Percentiles rank a stretch among this genome's conserved stretches.
Evolutionary conservation across 2,888 invertebrate genomes (phyloP).

Genomic region (Dryadula phaetusa): DNA sequence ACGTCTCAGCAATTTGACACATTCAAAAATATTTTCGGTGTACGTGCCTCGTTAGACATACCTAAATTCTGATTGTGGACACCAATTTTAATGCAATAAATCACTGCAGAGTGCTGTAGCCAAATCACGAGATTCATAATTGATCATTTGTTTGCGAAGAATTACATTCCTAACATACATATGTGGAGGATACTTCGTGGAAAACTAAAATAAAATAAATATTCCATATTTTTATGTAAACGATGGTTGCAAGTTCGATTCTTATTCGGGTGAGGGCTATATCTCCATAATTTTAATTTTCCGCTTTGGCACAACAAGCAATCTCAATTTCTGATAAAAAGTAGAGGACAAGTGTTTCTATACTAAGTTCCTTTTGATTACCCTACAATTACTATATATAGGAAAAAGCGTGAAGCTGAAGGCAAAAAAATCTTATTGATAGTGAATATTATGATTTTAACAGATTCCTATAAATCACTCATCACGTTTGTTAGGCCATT

Average conservation of each 20-base stretch:
- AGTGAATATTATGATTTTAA: no score
- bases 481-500: neutral
- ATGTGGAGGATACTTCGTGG: slow-evolving; percentile 17
- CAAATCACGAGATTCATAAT: slow-evolving; percentile 57
- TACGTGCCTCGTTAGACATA: slow-evolving; percentile 32
- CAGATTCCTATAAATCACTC: neutral
- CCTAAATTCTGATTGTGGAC: slow-evolving; percentile 20
- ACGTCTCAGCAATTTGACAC: slow-evolving; percentile 7
- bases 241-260: no score
- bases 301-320: no score
- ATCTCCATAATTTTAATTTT: no score
- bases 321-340: no score
- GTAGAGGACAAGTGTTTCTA: no score
- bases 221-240: neutral
- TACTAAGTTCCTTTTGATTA: no score
- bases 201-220: neutral
- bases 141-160: slow-evolving; percentile 49
- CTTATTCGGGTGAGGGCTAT: no score
- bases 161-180: slow-evolving; percentile 22
- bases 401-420: no score
- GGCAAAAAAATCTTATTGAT: no score
- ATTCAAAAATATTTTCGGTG: slow-evolving; percentile 12
- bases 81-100: slow-evolving; percentile 33
- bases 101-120: slow-evolving; percentile 46
- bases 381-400: no score